A percentile compares a stretch with the other conserved stretches of the same genome.
Evolutionary conservation across 2,888 invertebrate species (phyloP).

Genomic region (Coenonympha arcania): DNA sequence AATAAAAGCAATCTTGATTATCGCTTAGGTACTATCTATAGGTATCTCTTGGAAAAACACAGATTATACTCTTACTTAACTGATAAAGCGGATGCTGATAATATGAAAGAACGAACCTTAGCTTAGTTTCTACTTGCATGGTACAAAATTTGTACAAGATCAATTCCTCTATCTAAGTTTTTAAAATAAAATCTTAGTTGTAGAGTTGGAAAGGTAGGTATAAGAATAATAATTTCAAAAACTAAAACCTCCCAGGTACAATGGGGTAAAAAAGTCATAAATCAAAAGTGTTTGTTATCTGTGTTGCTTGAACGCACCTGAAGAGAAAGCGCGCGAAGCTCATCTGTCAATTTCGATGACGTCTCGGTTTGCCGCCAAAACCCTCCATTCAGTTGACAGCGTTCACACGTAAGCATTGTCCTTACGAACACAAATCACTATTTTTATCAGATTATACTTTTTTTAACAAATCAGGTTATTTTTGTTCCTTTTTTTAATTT

Average conservation of each 20-base stretch:
- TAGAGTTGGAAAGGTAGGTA: background rate
- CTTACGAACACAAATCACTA: constrained; percentile 43
- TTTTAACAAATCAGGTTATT: background rate
- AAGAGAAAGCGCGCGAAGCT: constrained; percentile 60
- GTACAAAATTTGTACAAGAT: no score
- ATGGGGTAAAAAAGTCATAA: constrained; percentile 33
- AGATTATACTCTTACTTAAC: no score
- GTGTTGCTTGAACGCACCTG: constrained; percentile 66
- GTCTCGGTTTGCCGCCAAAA: constrained; percentile 55
- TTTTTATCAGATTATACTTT: no score
- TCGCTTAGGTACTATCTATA: no score
- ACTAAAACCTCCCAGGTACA: constrained; percentile 11
- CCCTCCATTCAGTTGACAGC: constrained; percentile 46
- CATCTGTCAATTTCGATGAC: constrained; percentile 60
- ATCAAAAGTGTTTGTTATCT: constrained; percentile 40
- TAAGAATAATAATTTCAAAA: constrained; percentile 8
- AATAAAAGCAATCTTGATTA: no score
- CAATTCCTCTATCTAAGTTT: no score
- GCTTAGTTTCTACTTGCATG: no score
- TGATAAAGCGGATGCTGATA: no score
- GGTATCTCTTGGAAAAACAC: no score
- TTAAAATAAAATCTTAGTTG: no score
- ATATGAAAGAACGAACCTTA: no score
- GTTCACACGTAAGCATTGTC: constrained; percentile 54
- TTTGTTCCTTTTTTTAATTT: background rate